Conservation (phyloP, 1,140 invertebrate species). For the silkworm (Bombyx mori) region DNA sequence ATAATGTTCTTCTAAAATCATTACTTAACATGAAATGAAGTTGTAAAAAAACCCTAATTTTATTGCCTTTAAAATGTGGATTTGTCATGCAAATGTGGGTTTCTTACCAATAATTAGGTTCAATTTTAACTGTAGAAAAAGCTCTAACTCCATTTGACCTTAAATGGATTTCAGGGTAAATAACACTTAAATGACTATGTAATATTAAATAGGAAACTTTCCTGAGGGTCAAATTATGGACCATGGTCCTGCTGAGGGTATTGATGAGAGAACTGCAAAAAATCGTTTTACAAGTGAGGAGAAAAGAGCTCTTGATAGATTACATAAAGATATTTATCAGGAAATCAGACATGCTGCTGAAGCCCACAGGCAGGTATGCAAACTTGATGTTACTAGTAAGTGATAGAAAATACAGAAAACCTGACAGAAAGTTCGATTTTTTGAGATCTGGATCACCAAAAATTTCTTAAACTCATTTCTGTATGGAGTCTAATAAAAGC, state of each 20-base stretch:
- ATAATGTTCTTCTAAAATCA: too few species aligned
- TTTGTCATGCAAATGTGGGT: too few species aligned
- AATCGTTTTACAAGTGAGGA: conserved; percentile 93
- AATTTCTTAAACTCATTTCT: too few species aligned
- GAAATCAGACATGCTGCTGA: conserved; percentile 97
- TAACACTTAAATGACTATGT: not conserved
- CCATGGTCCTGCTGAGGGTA: conserved; percentile 76
- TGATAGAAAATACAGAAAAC: not conserved
- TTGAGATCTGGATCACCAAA: too few species aligned
- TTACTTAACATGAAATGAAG: too few species aligned
- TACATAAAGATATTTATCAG: conserved; percentile 93
- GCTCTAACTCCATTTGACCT: too few species aligned
- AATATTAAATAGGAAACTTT: conserved; percentile 71
- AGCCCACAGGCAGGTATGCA: conserved; percentile 88
- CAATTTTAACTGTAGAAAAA: not conserved
- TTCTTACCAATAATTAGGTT: too few species aligned
- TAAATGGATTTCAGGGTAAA: too few species aligned
- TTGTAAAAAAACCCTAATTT: too few species aligned
- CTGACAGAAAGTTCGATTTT: too few species aligned
- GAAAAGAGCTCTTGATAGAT: conserved; percentile 85
- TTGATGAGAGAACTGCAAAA: conserved; percentile 88
- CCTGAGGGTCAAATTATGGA: conserved; percentile 87
- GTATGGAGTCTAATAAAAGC: too few species aligned
- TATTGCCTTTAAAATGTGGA: too few species aligned
- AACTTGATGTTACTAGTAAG: not conserved